Conservation (phyloP, 2,888 invertebrate species). For the Salpingus planirostris region DNA sequence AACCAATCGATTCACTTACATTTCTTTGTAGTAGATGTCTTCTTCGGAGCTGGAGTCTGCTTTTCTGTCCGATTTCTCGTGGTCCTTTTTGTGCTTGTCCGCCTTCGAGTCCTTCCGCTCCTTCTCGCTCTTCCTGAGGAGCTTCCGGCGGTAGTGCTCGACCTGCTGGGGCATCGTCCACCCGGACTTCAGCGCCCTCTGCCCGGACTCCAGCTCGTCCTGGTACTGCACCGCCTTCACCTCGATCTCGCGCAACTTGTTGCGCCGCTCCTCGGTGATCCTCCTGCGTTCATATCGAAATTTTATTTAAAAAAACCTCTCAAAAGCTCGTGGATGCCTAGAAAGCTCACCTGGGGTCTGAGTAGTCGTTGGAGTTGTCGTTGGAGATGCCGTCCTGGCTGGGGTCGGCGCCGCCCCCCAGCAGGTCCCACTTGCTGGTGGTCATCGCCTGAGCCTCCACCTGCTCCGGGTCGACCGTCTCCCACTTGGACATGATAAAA, state of each 20-base stretch:
- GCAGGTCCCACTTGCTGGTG: conserved; percentile 79
- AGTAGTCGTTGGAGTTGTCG: conserved; percentile 37
- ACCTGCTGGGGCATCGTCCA: conserved; percentile 76
- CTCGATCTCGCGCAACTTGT: conserved; percentile 83
- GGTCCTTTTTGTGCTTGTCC: conserved; percentile 37
- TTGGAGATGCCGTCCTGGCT: conserved; percentile 37
- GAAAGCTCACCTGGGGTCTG: conserved; percentile 34
- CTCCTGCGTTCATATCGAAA: conserved; percentile 36
- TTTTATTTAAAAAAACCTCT: not conserved
- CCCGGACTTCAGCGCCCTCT: conserved; percentile 59
- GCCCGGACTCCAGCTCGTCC: conserved; percentile 88
- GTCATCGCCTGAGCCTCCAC: conserved; percentile 75
- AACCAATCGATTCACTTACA: conserved; percentile 32
- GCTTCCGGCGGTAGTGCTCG: conserved; percentile 81
- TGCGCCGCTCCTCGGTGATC: conserved; percentile 60
- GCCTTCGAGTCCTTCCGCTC: conserved; percentile 35
- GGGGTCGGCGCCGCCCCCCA: conserved; percentile 47
- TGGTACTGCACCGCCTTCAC: conserved; percentile 91
- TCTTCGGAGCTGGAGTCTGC: conserved; percentile 33
- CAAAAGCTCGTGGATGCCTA: not conserved
- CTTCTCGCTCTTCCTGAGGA: conserved; percentile 62
- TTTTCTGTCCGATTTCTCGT: conserved; percentile 34
- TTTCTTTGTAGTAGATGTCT: conserved; percentile 38
- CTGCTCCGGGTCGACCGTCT: conserved; percentile 85
- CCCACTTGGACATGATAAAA: conserved; percentile 93